Base-by-base conservation (phyloP, 2,113 vertebrate genomes). In the Varanus komodoensis region DNA sequence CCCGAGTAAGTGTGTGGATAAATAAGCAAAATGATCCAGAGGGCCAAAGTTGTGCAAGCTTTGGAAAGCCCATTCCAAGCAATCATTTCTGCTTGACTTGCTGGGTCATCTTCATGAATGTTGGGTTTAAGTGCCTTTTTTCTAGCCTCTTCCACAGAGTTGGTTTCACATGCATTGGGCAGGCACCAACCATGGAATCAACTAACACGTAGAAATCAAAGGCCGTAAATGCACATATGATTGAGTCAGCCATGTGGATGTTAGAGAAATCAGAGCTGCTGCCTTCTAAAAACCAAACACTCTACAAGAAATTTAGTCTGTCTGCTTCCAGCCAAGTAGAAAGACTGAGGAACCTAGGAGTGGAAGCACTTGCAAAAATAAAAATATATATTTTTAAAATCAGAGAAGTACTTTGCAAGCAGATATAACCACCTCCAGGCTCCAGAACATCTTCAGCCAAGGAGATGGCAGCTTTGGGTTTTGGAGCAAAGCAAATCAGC, bases 231-330 rank as follows among this genome's bases (percentile, higher is more conserved):
- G 54, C n/a, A 27, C 52, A 14, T 17, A 25, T 6, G 17, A 8
- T 3, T 79, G 77, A 34, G 15, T 14, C 14, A 38, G 48, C 14
- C 21, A 57, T 3, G 11, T 93, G 84, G 48, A 34, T 48, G 11
- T 92, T 89, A 86, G 34, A 32, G 77, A 7, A 81, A 15, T 89
- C 9, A 25, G 44, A 92, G 48, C 78, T 52, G 4, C 17, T 84
- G 19, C 1, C 34, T 88, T 89, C 57, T 25, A 92, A 82, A 54
- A 89, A 69, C 52, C 87, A 38, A 90, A 93, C 44, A 29, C 44
- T 54, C 3, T 11, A 21, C 8, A 52, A 69, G 44, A 12, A 34
- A 69, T 11, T n/a, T 17, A 34, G 4, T 29, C 38, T 6, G 0
- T 12, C 61, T 90, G 3, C 88, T 69, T 44, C 69, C 84, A 52